Evolutionary conservation across 1,140 invertebrate genomes (phyloP).

Genomic region (Globodera rostochiensis): DNA sequence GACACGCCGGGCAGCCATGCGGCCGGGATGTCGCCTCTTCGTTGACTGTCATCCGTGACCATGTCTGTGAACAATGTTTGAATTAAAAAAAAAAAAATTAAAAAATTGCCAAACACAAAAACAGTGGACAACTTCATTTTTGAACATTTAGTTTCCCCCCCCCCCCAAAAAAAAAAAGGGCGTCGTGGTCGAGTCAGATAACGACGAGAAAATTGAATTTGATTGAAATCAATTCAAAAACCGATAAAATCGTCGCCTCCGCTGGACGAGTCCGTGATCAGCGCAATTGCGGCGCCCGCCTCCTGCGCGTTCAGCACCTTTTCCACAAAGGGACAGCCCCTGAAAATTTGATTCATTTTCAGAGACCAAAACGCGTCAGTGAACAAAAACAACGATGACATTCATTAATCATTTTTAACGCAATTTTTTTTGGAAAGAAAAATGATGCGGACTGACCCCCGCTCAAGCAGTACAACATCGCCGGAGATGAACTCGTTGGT

Average conservation of each 20-base stretch:
- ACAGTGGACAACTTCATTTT: neutral
- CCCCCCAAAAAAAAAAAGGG: too few species aligned
- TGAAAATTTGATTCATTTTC: constrained; percentile 35
- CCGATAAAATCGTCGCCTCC: constrained; percentile 57
- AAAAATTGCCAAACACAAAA: too few species aligned
- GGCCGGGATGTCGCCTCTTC: constrained; percentile 47
- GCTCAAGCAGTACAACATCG: constrained; percentile 54
- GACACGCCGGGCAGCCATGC: constrained; percentile 56
- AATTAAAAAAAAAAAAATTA: constrained; percentile 21
- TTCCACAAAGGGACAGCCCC: constrained; percentile 57
- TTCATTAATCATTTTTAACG: too few species aligned
- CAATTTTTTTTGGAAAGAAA: neutral
- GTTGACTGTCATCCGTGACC: constrained; percentile 49
- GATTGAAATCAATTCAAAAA: neutral
- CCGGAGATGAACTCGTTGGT: constrained; percentile 42
- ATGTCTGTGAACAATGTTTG: constrained; percentile 39
- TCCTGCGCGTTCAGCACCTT: constrained; percentile 53
- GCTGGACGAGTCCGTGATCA: constrained; percentile 52
- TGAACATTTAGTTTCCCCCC: too few species aligned
- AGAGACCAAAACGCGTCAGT: too few species aligned
- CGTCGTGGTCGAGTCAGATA: too few species aligned
- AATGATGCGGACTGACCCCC: constrained; percentile 44
- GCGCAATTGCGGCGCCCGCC: constrained; percentile 50
- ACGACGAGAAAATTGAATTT: too few species aligned
- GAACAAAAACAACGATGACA: too few species aligned